Evolutionary conservation across 2,888 invertebrate genomes (phyloP), one percentile per base, ranked within the genome.

Genomic region (Tuta absoluta): DNA sequence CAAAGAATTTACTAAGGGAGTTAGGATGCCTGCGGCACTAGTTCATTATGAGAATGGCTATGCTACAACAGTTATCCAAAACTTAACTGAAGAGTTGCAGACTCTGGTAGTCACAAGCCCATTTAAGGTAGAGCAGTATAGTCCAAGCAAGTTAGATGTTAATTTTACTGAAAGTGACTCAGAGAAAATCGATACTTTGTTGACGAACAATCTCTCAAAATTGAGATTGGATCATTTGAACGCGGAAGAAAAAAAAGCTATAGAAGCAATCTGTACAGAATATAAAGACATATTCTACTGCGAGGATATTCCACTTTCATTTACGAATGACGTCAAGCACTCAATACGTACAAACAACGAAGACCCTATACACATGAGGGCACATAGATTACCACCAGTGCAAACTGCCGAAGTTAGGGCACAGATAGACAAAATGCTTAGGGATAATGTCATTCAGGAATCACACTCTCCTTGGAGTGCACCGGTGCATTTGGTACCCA

Each of bases 201-300:
- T n/a, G n/a, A n/a, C n/a, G n/a, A n/a, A n/a, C n/a, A 33, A 70
- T 61, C 23, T 71, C 23, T 37, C 10, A 3, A 69, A 64, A 62
- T 41, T 68, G 23, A 10, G 69, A 37, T 37, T 67, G 28, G 68
- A 68, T 2, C 71, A 71, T n/a, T n/a, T n/a, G n/a, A n/a, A n/a
- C n/a, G n/a, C n/a, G n/a, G n/a, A n/a, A n/a, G n/a, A n/a, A n/a
- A 17, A 68, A 66, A 63, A 71, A 71, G 49, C 60, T 61, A 0
- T 68, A 69, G 60, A 69, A 71, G 63, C 23, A 49, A 14, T 72
- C 0, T 73, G 72, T 64, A 19, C 60, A 0, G 70, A 73, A 65
- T 73, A 70, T 63, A 69, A 57, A 51, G 73, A 78, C 48, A 72
- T 77, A 56, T 75, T 78, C 66, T 69, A 75, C 62, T 65, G 63